Evolutionary conservation across 2,113 vertebrate species (phyloP).

Genomic region (Halichoeres trimaculatus): DNA sequence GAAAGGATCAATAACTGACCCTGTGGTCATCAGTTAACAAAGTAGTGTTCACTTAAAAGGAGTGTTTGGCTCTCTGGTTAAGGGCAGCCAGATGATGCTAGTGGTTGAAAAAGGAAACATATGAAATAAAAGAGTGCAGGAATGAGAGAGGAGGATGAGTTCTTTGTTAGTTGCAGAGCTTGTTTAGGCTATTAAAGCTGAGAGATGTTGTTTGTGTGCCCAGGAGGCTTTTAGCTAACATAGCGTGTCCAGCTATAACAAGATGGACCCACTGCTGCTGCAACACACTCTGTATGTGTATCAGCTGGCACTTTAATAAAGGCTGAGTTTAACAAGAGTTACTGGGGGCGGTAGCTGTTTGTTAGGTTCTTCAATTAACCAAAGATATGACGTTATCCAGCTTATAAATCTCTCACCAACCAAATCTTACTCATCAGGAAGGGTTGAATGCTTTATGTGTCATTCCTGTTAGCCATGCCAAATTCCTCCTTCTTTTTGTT

Average conservation of each 20-base stretch:
- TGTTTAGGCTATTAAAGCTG: slow-evolving; percentile 76
- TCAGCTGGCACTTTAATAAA: slow-evolving; percentile 46
- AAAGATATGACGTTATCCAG: neutral
- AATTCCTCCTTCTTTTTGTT: neutral
- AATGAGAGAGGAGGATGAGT: slow-evolving; percentile 65
- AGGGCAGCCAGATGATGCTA: slow-evolving; percentile 81
- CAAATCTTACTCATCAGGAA: too few relatives aligned
- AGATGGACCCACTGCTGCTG: slow-evolving; percentile 58
- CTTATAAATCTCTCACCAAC: neutral
- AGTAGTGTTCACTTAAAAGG: slow-evolving; percentile 82
- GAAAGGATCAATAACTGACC: slow-evolving; percentile 84
- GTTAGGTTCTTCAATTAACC: neutral
- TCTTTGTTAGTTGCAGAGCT: slow-evolving; percentile 75
- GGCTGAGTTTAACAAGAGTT: slow-evolving; percentile 1
- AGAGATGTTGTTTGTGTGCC: slow-evolving; percentile 71
- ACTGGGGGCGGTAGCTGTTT: neutral
- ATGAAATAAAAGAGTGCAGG: slow-evolving; percentile 75
- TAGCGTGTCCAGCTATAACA: slow-evolving; percentile 70
- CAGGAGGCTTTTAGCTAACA: slow-evolving; percentile 71
- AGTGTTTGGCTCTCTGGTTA: slow-evolving; percentile 79
- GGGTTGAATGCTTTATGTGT: neutral
- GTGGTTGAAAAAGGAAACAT: slow-evolving; percentile 77
- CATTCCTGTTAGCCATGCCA: neutral
- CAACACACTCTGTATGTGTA: slow-evolving; percentile 33
- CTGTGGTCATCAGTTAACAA: slow-evolving; percentile 85